Base-by-base conservation (phyloP, 2,113 vertebrate genomes). In the Tychaedon coryphoeus region DNA sequence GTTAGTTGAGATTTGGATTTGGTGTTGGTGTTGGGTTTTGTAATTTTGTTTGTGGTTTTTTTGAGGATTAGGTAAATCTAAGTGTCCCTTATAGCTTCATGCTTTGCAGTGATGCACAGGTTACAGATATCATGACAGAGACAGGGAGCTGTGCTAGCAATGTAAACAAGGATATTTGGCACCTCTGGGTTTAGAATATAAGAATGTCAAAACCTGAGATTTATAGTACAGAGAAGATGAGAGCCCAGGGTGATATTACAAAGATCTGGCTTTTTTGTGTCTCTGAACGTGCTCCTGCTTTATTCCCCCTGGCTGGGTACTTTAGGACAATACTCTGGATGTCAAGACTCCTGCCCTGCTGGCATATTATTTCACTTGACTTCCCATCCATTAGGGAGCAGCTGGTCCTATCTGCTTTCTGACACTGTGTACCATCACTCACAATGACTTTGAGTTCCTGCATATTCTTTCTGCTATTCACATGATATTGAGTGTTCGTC, bases 1-100 rank as follows among this genome's bases (percentile, higher is more conserved):
- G 7, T 56, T 48, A 62, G 20, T 28, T 36, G 33, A 34, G 4
- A 10, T 36, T 43, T 57, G 4, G 1, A 5, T 7, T 36, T 26
- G 6, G 2, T 25, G 5, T 38, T 36, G 9, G 3, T 1, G 0
- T 16, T n/a, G 12, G 8, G 7, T 33, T 54, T 53, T 60, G 17
- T 12, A 0, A 5, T 51, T 72, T 58, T 65, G 2, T 19, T 34
- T 33, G 8, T 8, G 6, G 4, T 10, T n/a, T 29, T 4, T 48
- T 6, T 13, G n/a, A 33, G 6, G 16, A 2, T 31, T 47, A 8
- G 5, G 1, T 16, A 53, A 12, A 8, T 53, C 43, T 5, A 26
- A 10, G 2, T 54, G 34, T 45, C 28, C 9, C 23, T 29, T 45
- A 43, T 3, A 54, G 26, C 66, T 86, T 82, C 22, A 40, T 42